Percentiles rank a stretch among this genome's conserved stretches.
phyloP scores from a whole-genome alignment of 2,113 vertebrate genomes.

The Ceyx cyanopectus region DNA sequence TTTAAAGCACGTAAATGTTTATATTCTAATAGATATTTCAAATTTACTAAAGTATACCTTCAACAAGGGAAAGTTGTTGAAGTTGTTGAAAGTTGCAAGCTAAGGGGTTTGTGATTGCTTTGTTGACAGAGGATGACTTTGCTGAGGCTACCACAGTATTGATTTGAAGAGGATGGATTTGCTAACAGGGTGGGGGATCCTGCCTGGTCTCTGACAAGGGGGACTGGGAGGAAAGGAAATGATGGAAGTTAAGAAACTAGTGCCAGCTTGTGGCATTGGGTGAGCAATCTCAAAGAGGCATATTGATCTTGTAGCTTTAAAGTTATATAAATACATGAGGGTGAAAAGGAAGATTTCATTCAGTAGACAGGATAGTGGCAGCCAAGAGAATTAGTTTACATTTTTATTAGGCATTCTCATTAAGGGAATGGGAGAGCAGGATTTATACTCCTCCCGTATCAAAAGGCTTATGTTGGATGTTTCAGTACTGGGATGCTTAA shows the following conservation, averaged over 20 bases:
- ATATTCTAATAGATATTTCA: slow-evolving; percentile 9
- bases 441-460: slow-evolving; percentile 36
- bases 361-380: not conserved
- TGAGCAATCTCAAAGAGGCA: not conserved
- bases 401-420: slow-evolving; percentile 64
- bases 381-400: slow-evolving; percentile 41
- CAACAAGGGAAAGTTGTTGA: not conserved
- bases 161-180: not conserved
- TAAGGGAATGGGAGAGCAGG: slow-evolving; percentile 30
- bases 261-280: not conserved
- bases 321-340: slow-evolving; percentile 12
- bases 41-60: not conserved
- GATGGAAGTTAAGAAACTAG: not conserved
- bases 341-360: slow-evolving; percentile 38
- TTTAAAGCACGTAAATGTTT: slow-evolving; percentile 24
- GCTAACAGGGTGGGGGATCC: not conserved
- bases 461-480: slow-evolving; percentile 35
- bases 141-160: not conserved
- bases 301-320: slow-evolving; percentile 24
- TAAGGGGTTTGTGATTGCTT: not conserved
- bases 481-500: slow-evolving; percentile 46
- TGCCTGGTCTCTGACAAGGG: not conserved
- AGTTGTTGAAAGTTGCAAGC: not conserved
- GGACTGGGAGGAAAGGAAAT: not conserved
- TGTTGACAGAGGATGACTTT: not conserved